Percentiles rank a stretch among this genome's conserved stretches.
phyloP scores from a whole-genome alignment of 2,797 vertebrate species.

The Silurus aristotelis region DNA sequence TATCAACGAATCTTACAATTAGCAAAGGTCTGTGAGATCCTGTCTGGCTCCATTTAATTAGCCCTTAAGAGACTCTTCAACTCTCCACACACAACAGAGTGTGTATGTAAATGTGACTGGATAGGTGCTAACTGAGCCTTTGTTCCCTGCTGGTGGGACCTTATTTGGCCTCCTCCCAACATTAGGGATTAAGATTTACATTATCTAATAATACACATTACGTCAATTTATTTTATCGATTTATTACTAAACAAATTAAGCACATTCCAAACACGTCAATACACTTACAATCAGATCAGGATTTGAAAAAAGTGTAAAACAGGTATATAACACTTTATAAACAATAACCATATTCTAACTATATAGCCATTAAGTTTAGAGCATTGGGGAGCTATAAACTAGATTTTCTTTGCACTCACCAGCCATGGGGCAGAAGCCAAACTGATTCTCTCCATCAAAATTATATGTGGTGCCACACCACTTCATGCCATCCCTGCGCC shows the following conservation, averaged over 20 bases:
- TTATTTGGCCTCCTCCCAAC: constrained; percentile 40
- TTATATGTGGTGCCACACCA: constrained; percentile 95
- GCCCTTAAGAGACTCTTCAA: constrained; percentile 44
- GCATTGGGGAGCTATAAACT: neutral
- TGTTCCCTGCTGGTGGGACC: constrained; percentile 38
- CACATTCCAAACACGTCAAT: neutral
- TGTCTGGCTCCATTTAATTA: constrained; percentile 43
- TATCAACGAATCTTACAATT: constrained; percentile 31
- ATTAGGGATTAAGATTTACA: constrained; percentile 25
- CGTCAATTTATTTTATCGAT: constrained; percentile 20
- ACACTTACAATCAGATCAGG: neutral
- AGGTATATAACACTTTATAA: neutral
- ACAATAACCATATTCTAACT: neutral
- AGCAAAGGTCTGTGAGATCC: constrained; percentile 43
- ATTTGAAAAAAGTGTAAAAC: neutral
- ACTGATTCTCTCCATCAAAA: constrained; percentile 90
- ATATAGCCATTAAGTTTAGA: neutral
- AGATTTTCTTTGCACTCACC: constrained; percentile 74
- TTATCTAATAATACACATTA: constrained; percentile 7
- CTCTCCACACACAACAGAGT: constrained; percentile 8
- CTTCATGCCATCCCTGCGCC: constrained; percentile 94
- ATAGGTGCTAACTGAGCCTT: constrained; percentile 37
- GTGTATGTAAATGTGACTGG: constrained; percentile 45
- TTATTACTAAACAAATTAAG: neutral
- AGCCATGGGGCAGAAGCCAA: constrained; percentile 98